Base-by-base conservation (phyloP, 2,797 vertebrate species). In the Enteromius unitaeniatus region DNA sequence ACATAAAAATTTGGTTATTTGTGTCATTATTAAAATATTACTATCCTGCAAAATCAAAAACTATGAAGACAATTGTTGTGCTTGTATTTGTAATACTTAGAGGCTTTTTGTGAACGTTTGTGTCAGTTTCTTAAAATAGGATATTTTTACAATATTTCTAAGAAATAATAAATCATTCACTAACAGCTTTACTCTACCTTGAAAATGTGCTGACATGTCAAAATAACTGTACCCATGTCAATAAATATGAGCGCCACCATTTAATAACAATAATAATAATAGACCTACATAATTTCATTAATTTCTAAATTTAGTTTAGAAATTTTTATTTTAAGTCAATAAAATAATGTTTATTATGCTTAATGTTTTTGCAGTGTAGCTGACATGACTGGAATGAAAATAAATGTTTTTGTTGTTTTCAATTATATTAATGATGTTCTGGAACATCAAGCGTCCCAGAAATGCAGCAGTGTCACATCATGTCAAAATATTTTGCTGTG, bases 391-490 rank as follows among this genome's bases (percentile, higher is more conserved):
- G 23, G n/a, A 23, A 60, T 60, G 10, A 60, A 60, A 60, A 60
- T 13, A 2, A 58, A 60, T 58, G 21, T 23, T 68, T 2, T 40
- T 37, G 0, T 68, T 67, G 1, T 21, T 37, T 13, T 68, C 19
- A 28, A 21, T 19, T 15, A 47, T 64, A 73, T 51, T 23, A 7
- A 6, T 51, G 37, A 65, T 40, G 28, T 51, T 15, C 21, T 49
- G 7, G 1, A 69, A 55, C 21, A 42, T 17, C 6, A 64, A 51
- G 42, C 34, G 42, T 23, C 28, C 23, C 19, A 68, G 13, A 53
- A 65, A 69, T 53, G 68, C 53, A 62, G 53, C 68, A 62, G 68
- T 40, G 64, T 68, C 64, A 31, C 70, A 67, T 26, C 11, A 28
- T 65, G 34, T 53, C 72, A 53, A 75, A 40, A 53, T 55, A 19